phyloP scores from a whole-genome alignment of 2,113 vertebrate species.

The Fulica atra region DNA sequence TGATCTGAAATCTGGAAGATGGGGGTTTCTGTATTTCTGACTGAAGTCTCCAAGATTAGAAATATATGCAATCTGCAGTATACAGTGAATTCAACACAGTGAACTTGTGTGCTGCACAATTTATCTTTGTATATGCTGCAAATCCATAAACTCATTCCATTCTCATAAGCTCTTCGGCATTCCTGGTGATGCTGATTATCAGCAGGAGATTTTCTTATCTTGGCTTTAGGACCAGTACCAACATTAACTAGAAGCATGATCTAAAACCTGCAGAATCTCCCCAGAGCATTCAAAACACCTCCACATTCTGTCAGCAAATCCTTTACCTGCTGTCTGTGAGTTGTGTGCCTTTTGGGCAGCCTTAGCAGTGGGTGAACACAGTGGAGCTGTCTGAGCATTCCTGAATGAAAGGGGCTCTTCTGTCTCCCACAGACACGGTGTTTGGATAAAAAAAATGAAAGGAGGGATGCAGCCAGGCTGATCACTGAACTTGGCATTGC shows the following conservation, averaged over 20 bases:
- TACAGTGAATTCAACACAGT: neutral
- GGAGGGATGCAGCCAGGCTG: neutral
- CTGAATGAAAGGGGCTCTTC: neutral
- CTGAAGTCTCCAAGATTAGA: neutral
- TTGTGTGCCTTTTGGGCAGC: neutral
- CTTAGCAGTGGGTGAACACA: neutral
- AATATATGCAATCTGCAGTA: neutral
- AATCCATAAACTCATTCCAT: neutral
- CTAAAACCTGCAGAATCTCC: neutral
- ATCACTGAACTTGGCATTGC: neutral
- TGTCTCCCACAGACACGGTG: neutral
- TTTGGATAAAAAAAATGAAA: neutral
- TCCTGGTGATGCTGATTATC: neutral
- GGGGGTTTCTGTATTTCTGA: neutral
- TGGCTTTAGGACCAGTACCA: neutral
- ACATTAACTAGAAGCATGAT: neutral
- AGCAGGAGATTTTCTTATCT: conserved; percentile 3
- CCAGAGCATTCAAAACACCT: neutral
- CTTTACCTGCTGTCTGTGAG: neutral
- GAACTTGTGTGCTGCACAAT: neutral
- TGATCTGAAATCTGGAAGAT: neutral
- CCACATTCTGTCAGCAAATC: neutral
- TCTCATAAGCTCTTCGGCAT: neutral
- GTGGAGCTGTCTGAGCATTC: neutral
- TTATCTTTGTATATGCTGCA: neutral